phyloP scores from a whole-genome alignment of 2,113 vertebrate species.

The Picathartes gymnocephalus region DNA sequence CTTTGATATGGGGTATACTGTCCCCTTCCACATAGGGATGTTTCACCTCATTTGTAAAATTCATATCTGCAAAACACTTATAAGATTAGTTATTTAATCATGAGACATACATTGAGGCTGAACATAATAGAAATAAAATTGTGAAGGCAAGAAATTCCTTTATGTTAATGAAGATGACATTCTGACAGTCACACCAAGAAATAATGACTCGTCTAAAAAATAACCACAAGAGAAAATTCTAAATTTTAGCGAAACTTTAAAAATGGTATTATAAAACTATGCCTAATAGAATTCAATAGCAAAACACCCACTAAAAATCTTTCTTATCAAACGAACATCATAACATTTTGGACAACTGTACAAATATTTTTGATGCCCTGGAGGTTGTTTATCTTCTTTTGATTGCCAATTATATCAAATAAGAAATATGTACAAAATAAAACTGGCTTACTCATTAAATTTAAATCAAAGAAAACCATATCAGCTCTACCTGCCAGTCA shows the following conservation, averaged over 20 bases:
- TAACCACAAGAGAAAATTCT: neutral
- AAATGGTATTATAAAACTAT: neutral
- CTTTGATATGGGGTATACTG: neutral
- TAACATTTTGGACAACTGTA: neutral
- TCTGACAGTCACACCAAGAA: neutral
- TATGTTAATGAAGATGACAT: neutral
- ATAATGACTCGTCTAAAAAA: neutral
- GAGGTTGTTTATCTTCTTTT: neutral
- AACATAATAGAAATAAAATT: neutral
- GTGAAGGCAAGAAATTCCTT: neutral
- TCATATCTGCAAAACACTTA: neutral
- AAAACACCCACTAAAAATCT: neutral
- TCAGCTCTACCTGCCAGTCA: neutral
- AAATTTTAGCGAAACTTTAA: neutral
- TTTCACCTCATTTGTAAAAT: neutral
- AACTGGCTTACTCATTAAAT: neutral
- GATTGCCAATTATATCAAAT: neutral
- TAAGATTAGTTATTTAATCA: neutral
- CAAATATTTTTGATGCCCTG: neutral
- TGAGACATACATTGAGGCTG: neutral
- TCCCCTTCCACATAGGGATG: fast-evolving
- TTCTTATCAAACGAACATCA: neutral
- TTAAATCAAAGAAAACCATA: neutral
- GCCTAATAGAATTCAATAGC: neutral
- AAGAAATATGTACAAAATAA: neutral